Evolutionary conservation across 35 echinoderm and acorn worm genomes (phyloP).

Genomic region (Apostichopus parvimensis): DNA sequence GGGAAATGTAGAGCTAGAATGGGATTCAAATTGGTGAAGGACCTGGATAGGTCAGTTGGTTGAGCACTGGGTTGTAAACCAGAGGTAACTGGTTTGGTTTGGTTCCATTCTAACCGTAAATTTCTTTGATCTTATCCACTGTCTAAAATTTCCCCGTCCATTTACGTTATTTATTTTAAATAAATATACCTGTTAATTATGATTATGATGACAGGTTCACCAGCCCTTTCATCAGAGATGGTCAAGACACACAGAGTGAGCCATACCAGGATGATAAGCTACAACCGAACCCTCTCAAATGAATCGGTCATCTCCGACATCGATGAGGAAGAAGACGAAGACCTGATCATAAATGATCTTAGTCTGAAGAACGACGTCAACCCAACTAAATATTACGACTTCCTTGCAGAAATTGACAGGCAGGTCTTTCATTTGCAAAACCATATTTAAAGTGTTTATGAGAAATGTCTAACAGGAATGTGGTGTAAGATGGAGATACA

Average conservation of each 20-base stretch:
- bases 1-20: too few species aligned
- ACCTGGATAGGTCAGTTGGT: too few species aligned
- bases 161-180: too few species aligned
- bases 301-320: slow-evolving; percentile 50
- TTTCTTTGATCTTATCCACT: too few species aligned
- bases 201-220: slow-evolving; percentile 53
- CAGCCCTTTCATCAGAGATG: slow-evolving; percentile 65
- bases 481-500: too few species aligned
- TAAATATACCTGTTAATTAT: too few species aligned
- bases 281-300: slow-evolving; percentile 41
- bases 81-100: too few species aligned
- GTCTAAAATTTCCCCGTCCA: too few species aligned
- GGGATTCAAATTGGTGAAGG: too few species aligned
- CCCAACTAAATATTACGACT: slow-evolving; percentile 86
- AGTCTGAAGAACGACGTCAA: slow-evolving; percentile 70
- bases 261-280: slow-evolving; percentile 34
- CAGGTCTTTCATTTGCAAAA: slow-evolving; percentile 5
- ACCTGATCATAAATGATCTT: slow-evolving; percentile 59
- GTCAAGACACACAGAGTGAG: slow-evolving; percentile 58
- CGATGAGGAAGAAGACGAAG: slow-evolving; percentile 64
- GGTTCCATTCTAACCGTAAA: too few species aligned
- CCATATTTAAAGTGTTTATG: slow-evolving; percentile 46
- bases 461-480: too few species aligned
- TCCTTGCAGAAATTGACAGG: slow-evolving; percentile 90
- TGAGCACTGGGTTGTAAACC: too few species aligned